Evolutionary conservation across 2,888 invertebrate genomes (phyloP).

Genomic region (Melanophora roralis): DNA sequence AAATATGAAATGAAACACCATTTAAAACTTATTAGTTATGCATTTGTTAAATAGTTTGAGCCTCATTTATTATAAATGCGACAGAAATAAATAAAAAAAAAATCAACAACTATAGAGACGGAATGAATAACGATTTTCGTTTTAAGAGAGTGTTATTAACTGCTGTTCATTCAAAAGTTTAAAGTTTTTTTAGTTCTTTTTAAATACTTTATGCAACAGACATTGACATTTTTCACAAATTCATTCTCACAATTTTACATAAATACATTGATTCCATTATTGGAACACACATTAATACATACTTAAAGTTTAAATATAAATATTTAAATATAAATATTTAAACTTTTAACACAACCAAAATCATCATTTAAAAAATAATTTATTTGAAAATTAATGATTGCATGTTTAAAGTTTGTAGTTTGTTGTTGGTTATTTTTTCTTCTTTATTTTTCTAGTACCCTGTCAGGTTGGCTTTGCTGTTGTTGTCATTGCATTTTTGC

Average conservation of each 20-base stretch:
- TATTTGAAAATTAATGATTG: slow-evolving; percentile 36
- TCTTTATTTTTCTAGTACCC: not conserved
- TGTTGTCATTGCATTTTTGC: not conserved
- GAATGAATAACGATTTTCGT: no score
- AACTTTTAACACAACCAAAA: slow-evolving; percentile 45
- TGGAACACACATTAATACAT: not conserved
- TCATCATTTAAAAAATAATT: slow-evolving; percentile 52
- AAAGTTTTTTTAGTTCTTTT: not conserved
- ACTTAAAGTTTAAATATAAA: slow-evolving; percentile 16
- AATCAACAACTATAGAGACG: not conserved
- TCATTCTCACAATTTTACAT: not conserved
- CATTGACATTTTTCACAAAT: no score
- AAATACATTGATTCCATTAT: not conserved
- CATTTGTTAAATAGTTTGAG: not conserved
- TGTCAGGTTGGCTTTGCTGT: not conserved
- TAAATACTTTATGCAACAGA: not conserved
- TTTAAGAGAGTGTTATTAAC: no score
- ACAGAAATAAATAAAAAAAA: not conserved
- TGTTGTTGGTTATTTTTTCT: slow-evolving; percentile 2
- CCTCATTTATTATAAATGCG: not conserved
- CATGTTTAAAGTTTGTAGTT: slow-evolving; percentile 12
- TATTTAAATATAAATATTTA: no score
- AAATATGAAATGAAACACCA: not conserved
- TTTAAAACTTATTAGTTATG: not conserved
- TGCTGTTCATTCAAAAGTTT: no score